Evolutionary conservation across 1,140 invertebrate species (phyloP).

Genomic region (Lepidurus apus): DNA sequence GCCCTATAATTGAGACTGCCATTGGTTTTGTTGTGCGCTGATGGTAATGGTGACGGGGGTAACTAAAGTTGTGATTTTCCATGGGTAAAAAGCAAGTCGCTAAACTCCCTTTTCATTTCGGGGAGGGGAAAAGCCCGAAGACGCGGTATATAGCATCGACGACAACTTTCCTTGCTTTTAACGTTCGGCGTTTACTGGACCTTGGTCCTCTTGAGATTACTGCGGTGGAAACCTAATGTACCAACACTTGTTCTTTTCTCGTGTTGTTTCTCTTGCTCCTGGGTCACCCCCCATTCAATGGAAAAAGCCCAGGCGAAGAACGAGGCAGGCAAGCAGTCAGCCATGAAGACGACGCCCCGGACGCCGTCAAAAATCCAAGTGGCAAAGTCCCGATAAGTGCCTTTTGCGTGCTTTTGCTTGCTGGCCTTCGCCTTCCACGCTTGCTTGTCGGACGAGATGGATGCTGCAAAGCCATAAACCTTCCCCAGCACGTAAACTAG

Average conservation of each 20-base stretch:
- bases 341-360: slow-evolving; percentile 20
- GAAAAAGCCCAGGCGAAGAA: neutral
- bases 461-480: slow-evolving; percentile 21
- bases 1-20: neutral
- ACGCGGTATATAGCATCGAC: too few species aligned
- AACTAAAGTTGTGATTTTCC: neutral
- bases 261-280: neutral
- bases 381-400: slow-evolving; percentile 17
- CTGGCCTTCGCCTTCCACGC: neutral
- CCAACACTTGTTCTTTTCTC: neutral
- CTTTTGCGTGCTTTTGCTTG: neutral
- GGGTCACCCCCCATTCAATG: neutral
- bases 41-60: neutral
- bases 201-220: slow-evolving; percentile 16
- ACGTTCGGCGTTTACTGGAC: slow-evolving; percentile 13
- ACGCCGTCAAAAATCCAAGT: slow-evolving; percentile 18
- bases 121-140: too few species aligned
- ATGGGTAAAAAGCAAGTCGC: too few species aligned
- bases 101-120: too few species aligned
- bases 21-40: neutral
- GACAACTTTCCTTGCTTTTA: neutral
- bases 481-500: slow-evolving; percentile 16
- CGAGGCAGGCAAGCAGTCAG: neutral
- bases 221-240: slow-evolving; percentile 21
- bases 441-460: slow-evolving; percentile 9